Conservation (phyloP, 1,140 invertebrate species). For the Cherax destructor region DNA sequence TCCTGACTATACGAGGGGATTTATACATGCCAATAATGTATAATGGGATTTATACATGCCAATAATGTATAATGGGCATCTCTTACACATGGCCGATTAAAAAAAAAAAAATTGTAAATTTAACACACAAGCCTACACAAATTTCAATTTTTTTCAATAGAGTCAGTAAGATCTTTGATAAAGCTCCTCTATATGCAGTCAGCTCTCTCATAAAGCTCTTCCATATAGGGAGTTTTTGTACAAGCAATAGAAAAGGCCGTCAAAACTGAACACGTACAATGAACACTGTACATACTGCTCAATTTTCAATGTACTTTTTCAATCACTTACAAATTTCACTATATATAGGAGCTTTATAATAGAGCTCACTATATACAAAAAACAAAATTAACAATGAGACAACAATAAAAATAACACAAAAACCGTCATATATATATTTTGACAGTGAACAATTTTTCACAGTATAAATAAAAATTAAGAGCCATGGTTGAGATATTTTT, state of each 20-base stretch:
- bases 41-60: slow-evolving; percentile 48
- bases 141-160: neutral
- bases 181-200: too few relatives aligned
- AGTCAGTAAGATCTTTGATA: too few relatives aligned
- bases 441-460: slow-evolving; percentile 37
- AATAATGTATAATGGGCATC: slow-evolving; percentile 44
- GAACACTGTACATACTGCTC: too few relatives aligned
- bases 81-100: slow-evolving; percentile 50
- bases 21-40: slow-evolving; percentile 48
- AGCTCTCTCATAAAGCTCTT: too few relatives aligned
- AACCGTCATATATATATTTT: neutral
- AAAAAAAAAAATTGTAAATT: slow-evolving; percentile 37
- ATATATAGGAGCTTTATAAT: neutral
- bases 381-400: slow-evolving; percentile 15
- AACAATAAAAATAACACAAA: slow-evolving; percentile 42
- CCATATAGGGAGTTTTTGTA: too few relatives aligned
- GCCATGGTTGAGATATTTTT: slow-evolving; percentile 34
- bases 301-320: too few relatives aligned
- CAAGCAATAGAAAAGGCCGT: too few relatives aligned
- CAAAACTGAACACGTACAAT: too few relatives aligned
- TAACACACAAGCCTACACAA: slow-evolving; percentile 20
- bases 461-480: slow-evolving; percentile 35
- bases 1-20: slow-evolving; percentile 41
- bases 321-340: too few relatives aligned
- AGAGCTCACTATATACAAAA: slow-evolving; percentile 38